These are phyloP conservation scores for Capra hircus DNA, from an alignment of 2,113 vertebrate genomes.

Conservation along the genomic window DNA sequence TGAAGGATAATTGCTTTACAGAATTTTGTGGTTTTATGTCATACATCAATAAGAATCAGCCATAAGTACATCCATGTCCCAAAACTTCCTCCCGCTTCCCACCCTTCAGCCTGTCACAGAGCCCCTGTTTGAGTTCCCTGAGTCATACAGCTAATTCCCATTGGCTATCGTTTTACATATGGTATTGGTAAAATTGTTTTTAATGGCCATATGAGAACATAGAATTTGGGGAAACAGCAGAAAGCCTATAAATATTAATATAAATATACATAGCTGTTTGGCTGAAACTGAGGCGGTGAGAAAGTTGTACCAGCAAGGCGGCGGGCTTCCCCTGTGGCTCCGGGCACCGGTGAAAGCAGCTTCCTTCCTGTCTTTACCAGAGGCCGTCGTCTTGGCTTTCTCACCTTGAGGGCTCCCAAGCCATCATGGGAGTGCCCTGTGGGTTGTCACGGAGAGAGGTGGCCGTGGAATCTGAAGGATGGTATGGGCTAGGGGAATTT, in stretches of 20 bases:
- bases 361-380: neutral
- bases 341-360: rapidly evolving
- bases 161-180: neutral
- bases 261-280: neutral
- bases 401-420: neutral
- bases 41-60: neutral
- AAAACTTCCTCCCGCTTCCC: neutral
- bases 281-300: neutral
- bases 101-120: neutral
- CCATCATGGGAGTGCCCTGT: rapidly evolving
- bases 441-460: neutral
- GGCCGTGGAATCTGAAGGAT: neutral
- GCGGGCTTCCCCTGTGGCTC: too few relatives aligned
- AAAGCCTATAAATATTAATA: neutral
- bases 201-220: neutral
- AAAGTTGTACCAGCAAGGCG: neutral
- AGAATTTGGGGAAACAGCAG: neutral
- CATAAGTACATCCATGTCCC: neutral
- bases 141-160: neutral
- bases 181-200: neutral
- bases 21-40: neutral
- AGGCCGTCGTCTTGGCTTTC: neutral
- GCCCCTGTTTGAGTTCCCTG: neutral
- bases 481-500: neutral
- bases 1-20: neutral